phyloP scores from a whole-genome alignment of 2,888 invertebrate species.

The Scaptomyza polygonia region DNA sequence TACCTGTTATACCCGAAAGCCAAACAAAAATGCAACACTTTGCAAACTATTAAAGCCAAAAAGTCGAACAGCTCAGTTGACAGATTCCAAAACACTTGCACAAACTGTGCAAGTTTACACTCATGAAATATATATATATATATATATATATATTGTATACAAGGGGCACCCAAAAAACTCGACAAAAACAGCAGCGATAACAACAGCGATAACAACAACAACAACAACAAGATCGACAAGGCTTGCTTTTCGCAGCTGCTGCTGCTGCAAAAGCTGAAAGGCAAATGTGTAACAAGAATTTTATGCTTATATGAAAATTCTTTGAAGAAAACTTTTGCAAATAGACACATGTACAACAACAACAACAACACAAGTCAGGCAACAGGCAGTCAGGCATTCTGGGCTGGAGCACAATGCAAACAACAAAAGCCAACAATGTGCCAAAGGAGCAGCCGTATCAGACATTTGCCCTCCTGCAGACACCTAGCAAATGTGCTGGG shows the following conservation, averaged over 20 bases:
- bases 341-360: slow-evolving; percentile 48
- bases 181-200: slow-evolving; percentile 33
- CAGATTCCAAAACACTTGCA: slow-evolving; percentile 75
- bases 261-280: slow-evolving; percentile 36
- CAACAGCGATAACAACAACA: slow-evolving; percentile 5
- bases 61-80: slow-evolving; percentile 66
- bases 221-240: slow-evolving; percentile 8
- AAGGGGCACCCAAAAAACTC: slow-evolving; percentile 36
- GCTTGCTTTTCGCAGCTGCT: not conserved
- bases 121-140: slow-evolving; percentile 52
- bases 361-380: slow-evolving; percentile 20
- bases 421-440: slow-evolving; percentile 65
- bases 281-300: slow-evolving; percentile 57
- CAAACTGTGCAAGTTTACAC: slow-evolving; percentile 56
- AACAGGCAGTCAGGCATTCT: slow-evolving; percentile 22
- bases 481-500: not conserved
- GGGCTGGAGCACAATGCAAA: slow-evolving; percentile 30
- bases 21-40: slow-evolving; percentile 48
- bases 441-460: slow-evolving; percentile 55
- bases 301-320: slow-evolving; percentile 58
- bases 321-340: slow-evolving; percentile 57
- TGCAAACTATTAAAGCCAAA: slow-evolving; percentile 70
- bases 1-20: slow-evolving; percentile 39
- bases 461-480: slow-evolving; percentile 30
- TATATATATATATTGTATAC: too few species aligned